phyloP scores from a whole-genome alignment of 2,113 vertebrate species.

The Todiramphus saurophagus region DNA sequence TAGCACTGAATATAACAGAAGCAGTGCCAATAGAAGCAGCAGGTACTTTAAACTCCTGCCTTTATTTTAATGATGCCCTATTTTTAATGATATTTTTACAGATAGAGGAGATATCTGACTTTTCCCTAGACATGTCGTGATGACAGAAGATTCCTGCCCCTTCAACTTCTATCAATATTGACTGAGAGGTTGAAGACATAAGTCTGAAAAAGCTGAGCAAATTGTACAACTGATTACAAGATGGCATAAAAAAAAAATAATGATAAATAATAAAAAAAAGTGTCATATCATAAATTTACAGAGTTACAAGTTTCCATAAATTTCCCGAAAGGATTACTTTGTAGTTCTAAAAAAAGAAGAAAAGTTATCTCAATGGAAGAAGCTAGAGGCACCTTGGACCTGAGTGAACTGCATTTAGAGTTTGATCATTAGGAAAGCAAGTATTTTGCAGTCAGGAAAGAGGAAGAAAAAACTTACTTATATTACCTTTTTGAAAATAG shows the following conservation, averaged over 20 bases:
- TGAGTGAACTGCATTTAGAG: neutral
- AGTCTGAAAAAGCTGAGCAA: neutral
- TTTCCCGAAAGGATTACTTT: neutral
- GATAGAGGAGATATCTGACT: neutral
- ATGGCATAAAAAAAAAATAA: neutral
- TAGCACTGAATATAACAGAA: neutral
- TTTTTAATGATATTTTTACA: neutral
- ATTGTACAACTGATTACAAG: neutral
- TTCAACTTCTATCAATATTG: neutral
- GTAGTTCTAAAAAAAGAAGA: neutral
- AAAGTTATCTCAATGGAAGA: neutral
- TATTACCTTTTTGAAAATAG: neutral
- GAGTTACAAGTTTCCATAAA: neutral
- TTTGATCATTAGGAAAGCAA: neutral
- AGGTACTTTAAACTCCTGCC: neutral
- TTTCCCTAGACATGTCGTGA: neutral
- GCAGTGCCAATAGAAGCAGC: neutral
- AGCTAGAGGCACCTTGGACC: neutral
- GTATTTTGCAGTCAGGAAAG: neutral
- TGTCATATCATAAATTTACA: neutral
- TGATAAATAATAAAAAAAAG: neutral
- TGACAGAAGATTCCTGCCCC: neutral
- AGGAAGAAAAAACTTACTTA: neutral
- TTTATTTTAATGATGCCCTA: neutral
- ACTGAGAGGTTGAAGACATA: neutral